phyloP scores from a whole-genome alignment of 2,113 vertebrate genomes.

The Apodemus speciosus region DNA sequence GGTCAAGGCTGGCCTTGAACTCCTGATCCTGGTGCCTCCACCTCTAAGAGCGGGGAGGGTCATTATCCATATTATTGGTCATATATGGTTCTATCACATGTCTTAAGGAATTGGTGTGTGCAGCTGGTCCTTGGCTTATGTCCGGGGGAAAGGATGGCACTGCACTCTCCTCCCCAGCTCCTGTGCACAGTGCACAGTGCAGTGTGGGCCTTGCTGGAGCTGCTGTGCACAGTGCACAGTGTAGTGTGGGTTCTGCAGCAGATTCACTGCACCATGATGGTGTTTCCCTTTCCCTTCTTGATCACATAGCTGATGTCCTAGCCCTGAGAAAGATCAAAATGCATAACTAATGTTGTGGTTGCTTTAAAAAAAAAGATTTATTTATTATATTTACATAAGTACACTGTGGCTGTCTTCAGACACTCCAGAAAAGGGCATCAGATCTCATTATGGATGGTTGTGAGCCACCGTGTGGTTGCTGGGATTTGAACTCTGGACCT shows the following conservation, averaged over 20 bases:
- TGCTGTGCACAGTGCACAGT: background rate
- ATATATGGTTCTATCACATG: background rate
- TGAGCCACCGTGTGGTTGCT: too few species aligned
- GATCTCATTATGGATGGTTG: too few species aligned
- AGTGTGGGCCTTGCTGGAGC: too few species aligned
- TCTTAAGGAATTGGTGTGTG: background rate
- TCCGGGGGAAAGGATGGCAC: background rate
- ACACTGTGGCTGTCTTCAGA: too few species aligned
- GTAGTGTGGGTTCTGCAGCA: accelerated
- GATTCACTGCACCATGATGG: accelerated
- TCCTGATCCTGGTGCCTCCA: background rate
- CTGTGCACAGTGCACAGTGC: too few species aligned
- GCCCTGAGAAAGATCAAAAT: background rate
- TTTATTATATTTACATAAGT: too few species aligned
- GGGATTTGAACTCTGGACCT: too few species aligned
- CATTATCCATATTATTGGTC: background rate
- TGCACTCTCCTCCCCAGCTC: too few species aligned
- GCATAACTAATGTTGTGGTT: background rate
- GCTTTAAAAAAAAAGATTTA: too few species aligned
- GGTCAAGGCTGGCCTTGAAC: background rate
- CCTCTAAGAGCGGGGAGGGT: background rate
- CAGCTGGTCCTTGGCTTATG: background rate
- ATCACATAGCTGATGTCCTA: background rate
- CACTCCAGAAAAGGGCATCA: too few species aligned
- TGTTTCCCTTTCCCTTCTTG: background rate